Evolutionary conservation across 2,888 invertebrate species (phyloP), one percentile per base, ranked within the genome.

Genomic region (Scaeva pyrastri): DNA sequence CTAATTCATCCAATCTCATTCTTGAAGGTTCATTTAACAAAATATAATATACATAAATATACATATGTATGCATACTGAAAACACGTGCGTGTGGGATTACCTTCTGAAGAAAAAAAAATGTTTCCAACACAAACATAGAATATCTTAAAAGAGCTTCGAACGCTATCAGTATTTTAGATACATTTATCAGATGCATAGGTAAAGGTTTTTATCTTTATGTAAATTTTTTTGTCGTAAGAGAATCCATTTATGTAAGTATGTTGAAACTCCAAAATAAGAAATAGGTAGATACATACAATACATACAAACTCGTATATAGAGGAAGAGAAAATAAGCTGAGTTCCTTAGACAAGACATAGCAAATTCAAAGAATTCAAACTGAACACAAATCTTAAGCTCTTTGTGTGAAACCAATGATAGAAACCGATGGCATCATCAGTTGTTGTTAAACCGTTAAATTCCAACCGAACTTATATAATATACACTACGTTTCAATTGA

Each of bases 381-480:
- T 23, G 68, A 64, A 74, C 41, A 79, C 52, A 12, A 31, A 21
- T 58, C 41, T 21, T n/a, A 23, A 19, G 11, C 43, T 41, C 68
- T 41, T n/a, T 73, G 58, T 64, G 45, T 58, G 31, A 36, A 71
- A 41, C 48, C 70, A 78, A 73, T 73, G 75, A 71, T 68, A 62
- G 73, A 73, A 85, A 85, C 60, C 76, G 70, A 85, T 81, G 81
- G 73, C 85, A 81, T 80, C 76, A 70, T 62, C 81, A 81, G 68
- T 80, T 75, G 75, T 75, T 79, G 68, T 75, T 75, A 60, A 72
- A 72, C 76, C 75, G 72, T 71, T 71, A 76, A 75, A 80, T 80
- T 80, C 41, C 31, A 68, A 66, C 14, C 31, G 14, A 31, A 72
- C 43, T 58, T 14, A 14, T 12, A 21, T 8, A 16, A 23, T n/a